A percentile compares a stretch with the other conserved stretches of the same genome.
These are phyloP conservation scores for Drosophila lowei DNA, from an alignment of 1,140 invertebrate species.

Conservation along the genomic window DNA sequence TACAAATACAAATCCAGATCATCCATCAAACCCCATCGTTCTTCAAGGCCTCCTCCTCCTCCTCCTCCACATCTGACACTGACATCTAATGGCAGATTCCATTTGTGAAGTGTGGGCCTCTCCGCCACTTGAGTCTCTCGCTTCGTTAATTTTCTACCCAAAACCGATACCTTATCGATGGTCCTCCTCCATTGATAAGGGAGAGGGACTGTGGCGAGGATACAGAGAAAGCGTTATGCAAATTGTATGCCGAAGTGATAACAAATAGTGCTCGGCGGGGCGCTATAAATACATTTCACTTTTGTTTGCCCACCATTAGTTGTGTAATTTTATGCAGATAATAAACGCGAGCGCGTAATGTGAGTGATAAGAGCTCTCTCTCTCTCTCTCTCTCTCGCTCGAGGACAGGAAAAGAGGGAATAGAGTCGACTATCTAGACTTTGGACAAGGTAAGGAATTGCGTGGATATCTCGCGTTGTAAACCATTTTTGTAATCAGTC, in stretches of 20 bases:
- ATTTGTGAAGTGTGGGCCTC: slow-evolving; percentile 8
- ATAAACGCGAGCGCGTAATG: slow-evolving; percentile 13
- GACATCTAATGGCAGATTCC: slow-evolving; percentile 5
- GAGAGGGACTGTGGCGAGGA: too few species aligned
- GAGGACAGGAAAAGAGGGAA: too few species aligned
- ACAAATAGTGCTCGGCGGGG: slow-evolving; percentile 28
- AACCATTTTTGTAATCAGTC: too few species aligned
- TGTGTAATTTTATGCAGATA: slow-evolving; percentile 58
- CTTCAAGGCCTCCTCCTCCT: slow-evolving; percentile 24
- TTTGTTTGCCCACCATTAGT: slow-evolving; percentile 39
- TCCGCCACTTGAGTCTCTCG: slow-evolving; percentile 33
- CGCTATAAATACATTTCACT: slow-evolving; percentile 34
- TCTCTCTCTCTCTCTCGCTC: too few species aligned
- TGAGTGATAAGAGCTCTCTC: not conserved
- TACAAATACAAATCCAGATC: too few species aligned
- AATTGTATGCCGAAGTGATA: slow-evolving; percentile 30
- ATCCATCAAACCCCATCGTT: slow-evolving; percentile 8
- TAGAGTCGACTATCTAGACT: too few species aligned
- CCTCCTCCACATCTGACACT: slow-evolving; percentile 12
- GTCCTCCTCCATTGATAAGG: too few species aligned
- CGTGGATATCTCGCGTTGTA: too few species aligned
- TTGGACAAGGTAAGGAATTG: too few species aligned
- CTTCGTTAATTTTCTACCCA: slow-evolving; percentile 50
- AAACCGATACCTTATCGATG: slow-evolving; percentile 31
- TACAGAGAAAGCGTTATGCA: slow-evolving; percentile 34